These are phyloP conservation scores for Leucophenga maculata DNA, from an alignment of 2,888 invertebrate genomes.

Conservation along the genomic window DNA sequence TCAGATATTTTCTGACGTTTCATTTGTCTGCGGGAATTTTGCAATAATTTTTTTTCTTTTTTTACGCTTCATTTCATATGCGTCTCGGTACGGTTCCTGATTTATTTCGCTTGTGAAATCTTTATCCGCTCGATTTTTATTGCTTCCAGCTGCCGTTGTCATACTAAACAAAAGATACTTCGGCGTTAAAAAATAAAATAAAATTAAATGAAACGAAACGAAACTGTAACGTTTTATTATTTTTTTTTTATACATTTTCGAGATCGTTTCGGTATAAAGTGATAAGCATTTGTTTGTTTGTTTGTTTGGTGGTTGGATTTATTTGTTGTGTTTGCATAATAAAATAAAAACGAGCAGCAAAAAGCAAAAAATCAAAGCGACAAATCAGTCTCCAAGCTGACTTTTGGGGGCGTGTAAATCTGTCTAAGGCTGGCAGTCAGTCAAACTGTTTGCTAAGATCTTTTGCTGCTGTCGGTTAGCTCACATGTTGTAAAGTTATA, in stretches of 20 bases:
- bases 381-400: too few relatives aligned
- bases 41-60: too few relatives aligned
- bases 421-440: neutral
- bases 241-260: too few relatives aligned
- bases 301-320: neutral
- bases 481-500: too few relatives aligned
- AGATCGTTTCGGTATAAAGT: neutral
- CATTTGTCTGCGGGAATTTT: neutral
- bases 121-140: neutral
- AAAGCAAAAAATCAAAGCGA: neutral
- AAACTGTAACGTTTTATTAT: neutral
- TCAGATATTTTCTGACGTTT: neutral
- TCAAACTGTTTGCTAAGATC: too few relatives aligned
- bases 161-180: neutral
- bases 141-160: constrained; percentile 8
- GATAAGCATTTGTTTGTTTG: constrained; percentile 13
- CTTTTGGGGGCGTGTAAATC: neutral
- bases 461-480: too few relatives aligned
- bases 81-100: constrained; percentile 18
- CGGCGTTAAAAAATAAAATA: neutral
- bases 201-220: neutral
- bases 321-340: constrained; percentile 15
- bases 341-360: constrained; percentile 6
- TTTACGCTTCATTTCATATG: constrained; percentile 21
- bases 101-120: neutral